phyloP scores from a whole-genome alignment of 2,888 invertebrate species.

The Andrena bicolor region DNA sequence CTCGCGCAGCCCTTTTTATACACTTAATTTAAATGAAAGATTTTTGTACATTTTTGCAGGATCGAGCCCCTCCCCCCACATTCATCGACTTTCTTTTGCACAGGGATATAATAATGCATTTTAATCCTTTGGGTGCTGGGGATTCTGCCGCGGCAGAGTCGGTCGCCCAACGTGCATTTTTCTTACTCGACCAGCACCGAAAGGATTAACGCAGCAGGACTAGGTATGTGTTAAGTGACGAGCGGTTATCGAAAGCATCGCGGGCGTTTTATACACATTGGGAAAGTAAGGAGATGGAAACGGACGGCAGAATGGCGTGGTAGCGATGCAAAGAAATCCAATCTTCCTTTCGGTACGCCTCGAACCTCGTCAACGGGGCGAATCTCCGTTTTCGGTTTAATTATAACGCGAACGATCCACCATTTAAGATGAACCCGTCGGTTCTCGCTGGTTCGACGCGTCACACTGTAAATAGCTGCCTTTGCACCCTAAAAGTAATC shows the following conservation, averaged over 20 bases:
- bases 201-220: slow-evolving; percentile 7
- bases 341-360: slow-evolving; percentile 76
- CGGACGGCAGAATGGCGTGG: slow-evolving; percentile 46
- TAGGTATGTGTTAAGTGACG: slow-evolving; percentile 12
- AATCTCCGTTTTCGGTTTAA: slow-evolving; percentile 10
- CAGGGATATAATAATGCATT: neutral
- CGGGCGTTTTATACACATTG: neutral
- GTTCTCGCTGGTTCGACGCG: slow-evolving; percentile 70
- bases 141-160: neutral
- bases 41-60: slow-evolving; percentile 39
- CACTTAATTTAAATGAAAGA: slow-evolving; percentile 25
- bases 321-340: slow-evolving; percentile 75
- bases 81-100: slow-evolving; percentile 20
- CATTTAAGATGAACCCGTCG: neutral
- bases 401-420: neutral
- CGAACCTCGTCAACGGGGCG: slow-evolving; percentile 50
- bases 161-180: neutral
- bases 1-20: slow-evolving; percentile 25
- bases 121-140: slow-evolving; percentile 4
- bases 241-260: slow-evolving; percentile 13
- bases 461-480: slow-evolving; percentile 79
- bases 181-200: neutral
- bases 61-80: slow-evolving; percentile 3
- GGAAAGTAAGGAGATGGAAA: neutral
- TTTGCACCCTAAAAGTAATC: slow-evolving; percentile 74